phyloP scores from a whole-genome alignment of 1,140 invertebrate species.

The Anastatus disparis region DNA sequence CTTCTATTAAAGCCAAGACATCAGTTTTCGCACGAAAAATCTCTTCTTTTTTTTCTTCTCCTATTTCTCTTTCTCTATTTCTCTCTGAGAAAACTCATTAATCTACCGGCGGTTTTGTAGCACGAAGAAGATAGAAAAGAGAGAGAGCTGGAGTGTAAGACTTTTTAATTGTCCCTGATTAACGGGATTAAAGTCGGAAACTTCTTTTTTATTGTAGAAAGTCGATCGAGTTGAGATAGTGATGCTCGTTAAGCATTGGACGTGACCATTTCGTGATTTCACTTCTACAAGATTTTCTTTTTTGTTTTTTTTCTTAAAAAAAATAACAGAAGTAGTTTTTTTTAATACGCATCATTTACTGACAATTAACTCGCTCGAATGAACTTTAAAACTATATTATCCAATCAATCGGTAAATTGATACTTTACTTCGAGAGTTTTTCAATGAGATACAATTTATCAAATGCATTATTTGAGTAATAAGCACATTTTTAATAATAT shows the following conservation, averaged over 20 bases:
- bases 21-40: constrained; percentile 4
- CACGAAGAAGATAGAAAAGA: too few relatives aligned
- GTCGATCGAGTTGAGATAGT: not conserved
- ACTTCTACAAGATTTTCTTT: not conserved
- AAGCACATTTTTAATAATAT: too few relatives aligned
- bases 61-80: too few relatives aligned
- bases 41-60: too few relatives aligned
- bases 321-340: not conserved
- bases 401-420: too few relatives aligned
- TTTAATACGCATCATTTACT: not conserved
- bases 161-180: constrained; percentile 29
- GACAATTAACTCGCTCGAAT: not conserved
- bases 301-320: too few relatives aligned
- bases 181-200: not conserved
- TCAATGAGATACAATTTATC: too few relatives aligned
- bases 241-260: constrained; percentile 3
- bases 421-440: too few relatives aligned
- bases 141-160: too few relatives aligned
- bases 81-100: too few relatives aligned
- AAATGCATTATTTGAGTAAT: too few relatives aligned
- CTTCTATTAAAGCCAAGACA: not conserved
- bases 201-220: constrained; percentile 3
- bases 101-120: not conserved
- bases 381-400: too few relatives aligned
- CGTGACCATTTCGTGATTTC: constrained; percentile 18